These are phyloP conservation scores for Alosa sapidissima DNA, from an alignment of 2,797 vertebrate genomes.

Conservation along the genomic window DNA sequence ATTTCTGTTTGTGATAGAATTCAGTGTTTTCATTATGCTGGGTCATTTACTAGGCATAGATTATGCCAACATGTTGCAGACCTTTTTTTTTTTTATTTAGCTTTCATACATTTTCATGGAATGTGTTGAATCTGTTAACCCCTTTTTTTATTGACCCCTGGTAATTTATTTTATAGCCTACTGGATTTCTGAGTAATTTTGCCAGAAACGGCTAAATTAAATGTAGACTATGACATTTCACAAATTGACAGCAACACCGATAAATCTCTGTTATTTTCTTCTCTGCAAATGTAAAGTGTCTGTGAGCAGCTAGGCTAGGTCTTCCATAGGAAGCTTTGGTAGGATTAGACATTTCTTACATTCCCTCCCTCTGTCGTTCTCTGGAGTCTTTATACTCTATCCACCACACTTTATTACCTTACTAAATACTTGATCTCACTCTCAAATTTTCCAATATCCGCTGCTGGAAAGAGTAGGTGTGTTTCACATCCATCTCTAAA, in stretches of 20 bases:
- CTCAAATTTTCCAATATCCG: constrained; percentile 20
- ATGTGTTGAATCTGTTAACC: too few relatives aligned
- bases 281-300: neutral
- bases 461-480: neutral
- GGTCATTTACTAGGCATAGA: neutral
- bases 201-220: neutral
- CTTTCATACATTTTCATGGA: too few relatives aligned
- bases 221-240: neutral
- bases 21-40: neutral
- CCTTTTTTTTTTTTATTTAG: too few relatives aligned
- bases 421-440: constrained; percentile 23
- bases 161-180: too few relatives aligned
- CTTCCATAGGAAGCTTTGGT: neutral
- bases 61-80: too few relatives aligned
- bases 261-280: neutral
- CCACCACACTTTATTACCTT: neutral
- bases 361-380: neutral
- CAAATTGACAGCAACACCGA: neutral
- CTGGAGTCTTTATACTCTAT: constrained; percentile 3
- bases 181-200: neutral
- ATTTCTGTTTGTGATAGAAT: neutral
- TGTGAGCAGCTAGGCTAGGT: neutral
- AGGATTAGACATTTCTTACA: neutral
- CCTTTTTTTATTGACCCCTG: too few relatives aligned
- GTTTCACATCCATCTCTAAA: constrained; percentile 40